Evolutionary conservation across 2,888 invertebrate genomes (phyloP).

Genomic region (Melitaea athalia): DNA sequence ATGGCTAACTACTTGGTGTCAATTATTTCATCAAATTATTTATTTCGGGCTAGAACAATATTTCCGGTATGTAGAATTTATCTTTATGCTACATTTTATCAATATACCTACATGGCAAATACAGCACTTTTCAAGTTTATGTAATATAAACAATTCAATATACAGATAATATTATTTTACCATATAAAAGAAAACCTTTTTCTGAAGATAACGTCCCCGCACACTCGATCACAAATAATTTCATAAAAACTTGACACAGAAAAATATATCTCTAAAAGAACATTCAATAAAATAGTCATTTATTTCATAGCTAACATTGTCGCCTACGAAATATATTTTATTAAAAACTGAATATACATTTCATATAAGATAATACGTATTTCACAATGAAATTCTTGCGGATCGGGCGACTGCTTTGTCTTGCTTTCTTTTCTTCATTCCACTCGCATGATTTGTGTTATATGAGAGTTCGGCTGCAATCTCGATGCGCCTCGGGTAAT

Average conservation of each 20-base stretch:
- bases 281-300: constrained; percentile 6
- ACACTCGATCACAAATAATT: neutral
- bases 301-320: constrained; percentile 5
- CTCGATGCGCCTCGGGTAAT: constrained; percentile 42
- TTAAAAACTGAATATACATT: constrained; percentile 65
- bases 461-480: constrained; percentile 67
- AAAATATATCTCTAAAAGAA: neutral
- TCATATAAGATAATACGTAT: constrained; percentile 70
- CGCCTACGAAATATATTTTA: constrained; percentile 20
- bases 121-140: too few relatives aligned
- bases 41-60: neutral
- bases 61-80: too few relatives aligned
- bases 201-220: neutral
- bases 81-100: too few relatives aligned
- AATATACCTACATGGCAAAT: too few relatives aligned
- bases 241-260: neutral
- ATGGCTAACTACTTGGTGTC: neutral
- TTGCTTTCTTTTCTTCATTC: constrained; percentile 62
- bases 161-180: too few relatives aligned
- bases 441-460: constrained; percentile 70
- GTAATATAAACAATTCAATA: neutral
- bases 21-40: neutral
- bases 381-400: constrained; percentile 71
- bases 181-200: neutral
- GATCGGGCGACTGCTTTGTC: constrained; percentile 70